phyloP scores from a whole-genome alignment of 2,888 invertebrate genomes.

The Sicus ferrugineus region DNA sequence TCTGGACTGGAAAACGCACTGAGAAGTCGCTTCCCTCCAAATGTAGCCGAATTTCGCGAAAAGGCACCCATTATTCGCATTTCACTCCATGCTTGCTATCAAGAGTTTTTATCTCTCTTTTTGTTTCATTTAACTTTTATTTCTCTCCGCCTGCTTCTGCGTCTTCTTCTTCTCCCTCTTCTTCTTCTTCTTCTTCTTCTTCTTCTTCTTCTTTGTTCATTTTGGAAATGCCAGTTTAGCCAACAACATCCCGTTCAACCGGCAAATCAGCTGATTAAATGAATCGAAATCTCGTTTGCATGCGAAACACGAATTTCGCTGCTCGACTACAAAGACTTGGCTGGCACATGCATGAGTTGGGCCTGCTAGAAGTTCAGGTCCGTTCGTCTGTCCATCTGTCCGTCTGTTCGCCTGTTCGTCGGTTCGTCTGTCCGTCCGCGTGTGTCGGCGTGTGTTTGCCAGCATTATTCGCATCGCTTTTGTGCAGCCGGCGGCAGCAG shows the following conservation, averaged over 20 bases:
- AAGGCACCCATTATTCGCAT: too few species aligned
- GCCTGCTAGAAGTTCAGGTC: not conserved
- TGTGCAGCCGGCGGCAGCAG: too few species aligned
- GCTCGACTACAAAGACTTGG: not conserved
- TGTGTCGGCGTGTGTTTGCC: not conserved
- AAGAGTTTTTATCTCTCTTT: too few species aligned
- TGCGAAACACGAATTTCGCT: slow-evolving; percentile 20
- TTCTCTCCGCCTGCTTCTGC: not conserved
- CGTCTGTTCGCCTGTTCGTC: too few species aligned
- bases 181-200: not conserved
- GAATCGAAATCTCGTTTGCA: slow-evolving; percentile 31
- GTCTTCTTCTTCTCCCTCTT: not conserved
- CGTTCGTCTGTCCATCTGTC: slow-evolving; percentile 3
- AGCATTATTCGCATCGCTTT: not conserved
- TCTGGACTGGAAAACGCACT: too few species aligned
- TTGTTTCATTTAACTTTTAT: not conserved
- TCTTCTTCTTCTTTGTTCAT: not conserved
- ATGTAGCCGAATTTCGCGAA: too few species aligned
- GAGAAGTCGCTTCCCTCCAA: too few species aligned
- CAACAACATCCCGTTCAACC: slow-evolving; percentile 33
- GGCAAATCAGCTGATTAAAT: slow-evolving; percentile 42
- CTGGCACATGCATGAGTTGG: too few species aligned
- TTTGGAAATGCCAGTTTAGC: slow-evolving; percentile 1
- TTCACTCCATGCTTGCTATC: too few species aligned
- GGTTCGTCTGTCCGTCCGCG: too few species aligned